Percentiles rank a stretch among this genome's conserved stretches.
Conservation (phyloP, 2,113 vertebrate species). For the Stomatorhinus ivindoensis region DNA sequence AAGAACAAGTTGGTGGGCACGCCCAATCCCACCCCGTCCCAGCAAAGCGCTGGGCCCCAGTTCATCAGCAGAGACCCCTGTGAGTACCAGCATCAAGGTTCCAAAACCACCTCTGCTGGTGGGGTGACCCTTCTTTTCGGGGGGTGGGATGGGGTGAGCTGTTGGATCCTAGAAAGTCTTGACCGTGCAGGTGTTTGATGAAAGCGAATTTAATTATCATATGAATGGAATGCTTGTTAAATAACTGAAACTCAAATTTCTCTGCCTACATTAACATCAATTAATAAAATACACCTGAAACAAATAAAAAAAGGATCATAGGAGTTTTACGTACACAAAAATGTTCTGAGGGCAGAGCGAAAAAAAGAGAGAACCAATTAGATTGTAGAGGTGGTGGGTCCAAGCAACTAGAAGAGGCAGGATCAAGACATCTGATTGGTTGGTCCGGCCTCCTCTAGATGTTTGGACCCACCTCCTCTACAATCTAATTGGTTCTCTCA, state of each 20-base stretch:
- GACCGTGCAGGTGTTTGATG: not conserved
- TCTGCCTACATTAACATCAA: not conserved
- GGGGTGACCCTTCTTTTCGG: not conserved
- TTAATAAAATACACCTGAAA: not conserved
- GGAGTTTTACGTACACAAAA: not conserved
- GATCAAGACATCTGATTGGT: too few relatives aligned
- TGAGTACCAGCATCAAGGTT: constrained; percentile 51
- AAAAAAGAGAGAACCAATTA: too few relatives aligned
- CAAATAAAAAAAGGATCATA: not conserved
- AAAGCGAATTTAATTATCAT: not conserved
- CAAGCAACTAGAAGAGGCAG: too few relatives aligned
- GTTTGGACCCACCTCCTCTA: too few relatives aligned
- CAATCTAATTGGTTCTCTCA: too few relatives aligned
- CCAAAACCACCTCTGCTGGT: not conserved
- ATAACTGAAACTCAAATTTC: not conserved
- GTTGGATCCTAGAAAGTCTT: not conserved
- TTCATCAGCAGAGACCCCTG: constrained; percentile 81
- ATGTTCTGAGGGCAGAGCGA: too few relatives aligned
- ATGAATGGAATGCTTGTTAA: not conserved
- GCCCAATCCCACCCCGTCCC: constrained; percentile 71
- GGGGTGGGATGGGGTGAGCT: not conserved
- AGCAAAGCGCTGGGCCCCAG: constrained; percentile 74
- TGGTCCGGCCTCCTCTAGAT: not conserved
- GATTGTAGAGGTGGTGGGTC: too few relatives aligned
- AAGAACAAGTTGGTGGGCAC: constrained; percentile 83